These are phyloP conservation scores for Corynorhinus townsendii DNA, from an alignment of 2,113 vertebrate species.

Conservation along the genomic window DNA sequence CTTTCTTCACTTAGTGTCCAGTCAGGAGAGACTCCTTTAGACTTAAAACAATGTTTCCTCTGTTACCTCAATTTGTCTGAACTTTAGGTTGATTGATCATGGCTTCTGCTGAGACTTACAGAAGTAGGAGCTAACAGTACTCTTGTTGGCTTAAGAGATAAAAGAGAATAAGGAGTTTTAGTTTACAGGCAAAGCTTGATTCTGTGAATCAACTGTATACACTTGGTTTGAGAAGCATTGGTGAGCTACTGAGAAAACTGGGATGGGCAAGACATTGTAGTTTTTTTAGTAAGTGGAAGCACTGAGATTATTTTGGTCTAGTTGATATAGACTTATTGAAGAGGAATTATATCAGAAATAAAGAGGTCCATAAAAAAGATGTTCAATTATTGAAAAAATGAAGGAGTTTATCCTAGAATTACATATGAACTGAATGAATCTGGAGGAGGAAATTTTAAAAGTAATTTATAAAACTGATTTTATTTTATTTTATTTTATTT, in stretches of 20 bases:
- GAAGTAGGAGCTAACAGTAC: not conserved
- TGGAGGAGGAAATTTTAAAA: not conserved
- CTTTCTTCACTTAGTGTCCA: not conserved
- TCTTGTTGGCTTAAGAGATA: not conserved
- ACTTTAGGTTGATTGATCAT: not conserved
- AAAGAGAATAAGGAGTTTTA: not conserved
- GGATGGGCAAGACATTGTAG: not conserved
- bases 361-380: not conserved
- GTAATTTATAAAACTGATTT: not conserved
- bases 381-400: not conserved
- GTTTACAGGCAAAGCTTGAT: not conserved
- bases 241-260: not conserved
- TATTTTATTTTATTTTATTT: no score
- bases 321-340: not conserved
- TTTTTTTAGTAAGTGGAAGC: not conserved
- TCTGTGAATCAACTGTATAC: not conserved
- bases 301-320: constrained; percentile 5
- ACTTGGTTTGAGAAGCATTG: not conserved
- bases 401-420: not conserved
- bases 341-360: not conserved
- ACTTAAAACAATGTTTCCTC: not conserved
- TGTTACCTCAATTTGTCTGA: not conserved
- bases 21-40: not conserved
- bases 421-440: not conserved
- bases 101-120: not conserved